phyloP scores from a whole-genome alignment of 2,888 invertebrate genomes.

The Hydrotaea diabolus region DNA sequence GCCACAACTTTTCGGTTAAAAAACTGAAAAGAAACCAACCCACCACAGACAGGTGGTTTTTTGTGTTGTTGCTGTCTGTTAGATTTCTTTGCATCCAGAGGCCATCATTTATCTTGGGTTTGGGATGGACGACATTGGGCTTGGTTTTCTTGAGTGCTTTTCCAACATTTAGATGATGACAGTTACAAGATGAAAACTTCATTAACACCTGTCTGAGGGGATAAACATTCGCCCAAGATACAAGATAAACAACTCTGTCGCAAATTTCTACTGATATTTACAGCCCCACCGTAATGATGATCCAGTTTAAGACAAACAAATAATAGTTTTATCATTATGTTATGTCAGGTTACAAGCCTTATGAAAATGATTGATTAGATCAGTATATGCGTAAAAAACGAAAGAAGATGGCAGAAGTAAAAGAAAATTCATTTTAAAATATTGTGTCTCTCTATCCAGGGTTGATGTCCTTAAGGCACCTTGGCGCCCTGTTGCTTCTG shows the following conservation, averaged over 20 bases:
- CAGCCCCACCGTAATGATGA: constrained; percentile 11
- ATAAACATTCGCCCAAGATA: constrained; percentile 25
- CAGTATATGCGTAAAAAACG: not conserved
- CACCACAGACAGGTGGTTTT: constrained; percentile 1
- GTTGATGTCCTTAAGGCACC: constrained; percentile 25
- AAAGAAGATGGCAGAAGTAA: not conserved
- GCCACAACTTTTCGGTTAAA: constrained; percentile 5
- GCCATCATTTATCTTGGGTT: constrained; percentile 61
- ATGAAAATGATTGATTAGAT: constrained; percentile 46
- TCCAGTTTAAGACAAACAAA: constrained; percentile 37
- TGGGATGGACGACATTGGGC: constrained; percentile 15
- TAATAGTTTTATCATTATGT: constrained; percentile 44
- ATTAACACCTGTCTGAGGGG: constrained; percentile 66
- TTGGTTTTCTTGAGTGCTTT: not conserved
- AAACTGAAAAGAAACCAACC: constrained; percentile 11
- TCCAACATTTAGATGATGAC: constrained; percentile 58
- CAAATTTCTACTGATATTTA: not conserved
- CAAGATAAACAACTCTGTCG: not conserved
- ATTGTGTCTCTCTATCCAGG: constrained; percentile 40
- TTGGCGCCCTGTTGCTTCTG: constrained; percentile 57
- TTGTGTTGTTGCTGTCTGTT: not conserved
- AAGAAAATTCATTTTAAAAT: constrained; percentile 34
- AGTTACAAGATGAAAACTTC: constrained; percentile 69
- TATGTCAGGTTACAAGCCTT: constrained; percentile 12
- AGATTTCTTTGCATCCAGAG: not conserved